These are phyloP conservation scores for Cervus canadensis DNA, from an alignment of 2,113 vertebrate genomes.

Conservation along the genomic window DNA sequence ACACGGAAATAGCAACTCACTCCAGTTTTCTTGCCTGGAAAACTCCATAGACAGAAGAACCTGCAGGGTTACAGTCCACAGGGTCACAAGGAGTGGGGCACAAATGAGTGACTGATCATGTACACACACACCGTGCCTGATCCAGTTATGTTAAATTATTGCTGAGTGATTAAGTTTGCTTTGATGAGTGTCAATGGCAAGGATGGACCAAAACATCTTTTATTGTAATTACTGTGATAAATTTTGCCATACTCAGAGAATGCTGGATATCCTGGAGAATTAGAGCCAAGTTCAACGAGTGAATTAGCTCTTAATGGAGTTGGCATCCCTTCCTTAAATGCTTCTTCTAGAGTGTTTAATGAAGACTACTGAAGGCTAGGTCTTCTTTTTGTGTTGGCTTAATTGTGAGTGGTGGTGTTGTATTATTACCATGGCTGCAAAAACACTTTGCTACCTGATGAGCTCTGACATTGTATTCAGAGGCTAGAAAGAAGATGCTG, in stretches of 20 bases:
- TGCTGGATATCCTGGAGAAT: neutral
- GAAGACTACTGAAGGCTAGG: neutral
- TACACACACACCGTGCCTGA: neutral
- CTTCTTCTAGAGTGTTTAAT: neutral
- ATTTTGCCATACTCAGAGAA: neutral
- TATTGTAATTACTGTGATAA: neutral
- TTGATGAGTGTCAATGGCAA: neutral
- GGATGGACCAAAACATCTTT: neutral
- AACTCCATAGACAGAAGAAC: neutral
- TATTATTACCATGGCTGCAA: neutral
- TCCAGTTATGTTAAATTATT: neutral
- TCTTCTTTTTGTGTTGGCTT: neutral
- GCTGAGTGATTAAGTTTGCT: neutral
- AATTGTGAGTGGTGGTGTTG: neutral
- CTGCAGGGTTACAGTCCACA: neutral
- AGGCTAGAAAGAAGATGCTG: neutral
- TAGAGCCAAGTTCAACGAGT: neutral
- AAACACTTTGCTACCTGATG: neutral
- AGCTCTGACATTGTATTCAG: slow-evolving; percentile 19
- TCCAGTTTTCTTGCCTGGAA: neutral
- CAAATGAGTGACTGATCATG: neutral
- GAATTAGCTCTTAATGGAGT: neutral
- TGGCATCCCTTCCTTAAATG: neutral
- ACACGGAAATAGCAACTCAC: neutral
- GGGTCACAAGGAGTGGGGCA: neutral